These are phyloP conservation scores for Lepus townsendii DNA, from an alignment of 2,797 vertebrate genomes.

Conservation along the genomic window DNA sequence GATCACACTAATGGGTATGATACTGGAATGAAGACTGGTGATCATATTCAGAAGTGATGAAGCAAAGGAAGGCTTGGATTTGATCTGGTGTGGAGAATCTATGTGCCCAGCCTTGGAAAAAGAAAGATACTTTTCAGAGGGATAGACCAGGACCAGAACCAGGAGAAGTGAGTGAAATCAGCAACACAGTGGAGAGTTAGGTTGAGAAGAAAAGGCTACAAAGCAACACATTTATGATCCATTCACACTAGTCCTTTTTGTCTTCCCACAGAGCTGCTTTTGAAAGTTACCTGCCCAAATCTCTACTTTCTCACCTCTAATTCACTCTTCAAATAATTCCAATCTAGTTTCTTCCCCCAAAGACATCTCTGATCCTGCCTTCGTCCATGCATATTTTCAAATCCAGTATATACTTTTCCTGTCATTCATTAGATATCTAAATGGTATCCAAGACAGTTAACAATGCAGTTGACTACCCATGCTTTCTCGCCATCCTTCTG, in stretches of 20 bases:
- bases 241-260: too few species aligned
- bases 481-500: neutral
- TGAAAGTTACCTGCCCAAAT: neutral
- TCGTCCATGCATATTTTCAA: neutral
- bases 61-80: neutral
- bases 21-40: rapidly evolving
- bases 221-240: neutral
- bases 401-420: neutral
- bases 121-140: neutral
- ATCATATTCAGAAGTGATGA: neutral
- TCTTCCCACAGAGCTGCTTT: neutral
- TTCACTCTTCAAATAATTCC: neutral
- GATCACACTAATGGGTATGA: neutral
- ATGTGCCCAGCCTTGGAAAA: neutral
- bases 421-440: neutral
- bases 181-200: neutral
- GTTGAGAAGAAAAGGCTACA: neutral
- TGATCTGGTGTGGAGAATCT: neutral
- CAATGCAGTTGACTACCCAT: neutral
- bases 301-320: neutral
- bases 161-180: neutral
- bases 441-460: neutral
- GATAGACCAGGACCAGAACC: neutral
- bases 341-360: neutral
- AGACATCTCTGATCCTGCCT: neutral